Evolutionary conservation across 2,113 vertebrate species (phyloP).

Genomic region (Macrotis lagotis): DNA sequence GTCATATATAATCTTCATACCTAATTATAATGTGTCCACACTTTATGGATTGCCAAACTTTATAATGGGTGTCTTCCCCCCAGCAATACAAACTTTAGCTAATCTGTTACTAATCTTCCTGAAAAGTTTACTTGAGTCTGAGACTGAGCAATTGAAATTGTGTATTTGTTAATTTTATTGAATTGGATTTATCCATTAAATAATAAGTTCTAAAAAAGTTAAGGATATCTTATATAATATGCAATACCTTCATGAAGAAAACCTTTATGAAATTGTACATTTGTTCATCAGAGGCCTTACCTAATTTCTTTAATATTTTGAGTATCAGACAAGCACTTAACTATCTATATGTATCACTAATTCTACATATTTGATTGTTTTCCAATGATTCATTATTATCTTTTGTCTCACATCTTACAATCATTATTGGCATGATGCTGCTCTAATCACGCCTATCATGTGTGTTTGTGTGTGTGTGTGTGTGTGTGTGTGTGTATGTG

Average conservation of each 20-base stretch:
- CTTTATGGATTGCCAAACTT: background rate
- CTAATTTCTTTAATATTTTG: background rate
- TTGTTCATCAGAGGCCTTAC: background rate
- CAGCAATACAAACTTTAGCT: background rate
- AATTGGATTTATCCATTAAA: background rate
- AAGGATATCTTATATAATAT: background rate
- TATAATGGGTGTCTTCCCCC: background rate
- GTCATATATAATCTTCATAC: background rate
- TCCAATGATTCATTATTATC: background rate
- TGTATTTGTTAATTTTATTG: background rate
- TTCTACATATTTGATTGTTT: background rate
- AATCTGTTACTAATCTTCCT: background rate
- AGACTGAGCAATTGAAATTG: background rate
- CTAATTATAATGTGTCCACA: background rate
- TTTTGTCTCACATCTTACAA: background rate
- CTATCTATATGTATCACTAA: background rate
- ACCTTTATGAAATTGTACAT: background rate
- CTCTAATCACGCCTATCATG: background rate
- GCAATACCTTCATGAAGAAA: background rate
- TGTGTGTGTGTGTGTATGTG: too few relatives aligned
- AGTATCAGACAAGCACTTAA: background rate
- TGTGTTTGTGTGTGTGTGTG: too few relatives aligned
- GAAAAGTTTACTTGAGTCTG: background rate
- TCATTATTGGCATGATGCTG: background rate
- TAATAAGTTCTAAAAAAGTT: background rate